phyloP scores from a whole-genome alignment of 2,113 vertebrate genomes.

The Gobius niger region DNA sequence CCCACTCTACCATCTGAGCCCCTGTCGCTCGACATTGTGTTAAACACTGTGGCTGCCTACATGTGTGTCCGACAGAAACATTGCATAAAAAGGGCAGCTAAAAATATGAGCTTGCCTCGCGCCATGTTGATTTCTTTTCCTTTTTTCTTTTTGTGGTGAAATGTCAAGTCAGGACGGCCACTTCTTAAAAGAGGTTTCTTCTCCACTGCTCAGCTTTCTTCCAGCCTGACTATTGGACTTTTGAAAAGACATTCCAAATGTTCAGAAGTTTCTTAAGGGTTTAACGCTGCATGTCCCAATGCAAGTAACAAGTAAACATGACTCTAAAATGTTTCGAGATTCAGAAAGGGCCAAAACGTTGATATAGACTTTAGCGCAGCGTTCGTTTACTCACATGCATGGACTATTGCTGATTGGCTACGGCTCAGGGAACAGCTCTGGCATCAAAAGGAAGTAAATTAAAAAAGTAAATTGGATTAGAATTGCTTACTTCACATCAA shows the following conservation, averaged over 20 bases:
- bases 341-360: not conserved
- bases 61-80: slow-evolving; percentile 24
- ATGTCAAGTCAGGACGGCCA: slow-evolving; percentile 57
- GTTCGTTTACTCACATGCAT: not conserved
- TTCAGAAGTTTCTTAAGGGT: slow-evolving; percentile 46
- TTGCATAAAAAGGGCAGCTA: slow-evolving; percentile 60
- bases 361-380: not conserved
- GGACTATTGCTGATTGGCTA: not conserved
- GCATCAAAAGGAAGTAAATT: slow-evolving; percentile 5
- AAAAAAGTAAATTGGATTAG: slow-evolving; percentile 6
- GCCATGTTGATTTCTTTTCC: slow-evolving; percentile 52
- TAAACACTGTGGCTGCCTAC: slow-evolving; percentile 36
- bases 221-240: slow-evolving; percentile 63
- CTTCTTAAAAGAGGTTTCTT: slow-evolving; percentile 48
- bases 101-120: slow-evolving; percentile 58
- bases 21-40: not conserved
- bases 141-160: slow-evolving; percentile 37
- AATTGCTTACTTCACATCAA: not conserved
- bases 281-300: not conserved
- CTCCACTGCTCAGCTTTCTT: slow-evolving; percentile 32
- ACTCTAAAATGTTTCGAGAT: not conserved
- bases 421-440: not conserved
- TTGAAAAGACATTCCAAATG: slow-evolving; percentile 61
- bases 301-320: not conserved
- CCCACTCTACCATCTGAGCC: too few relatives aligned